These are phyloP conservation scores for Rhyacophila brunnea DNA, from an alignment of 1,140 invertebrate genomes.

Conservation along the genomic window DNA sequence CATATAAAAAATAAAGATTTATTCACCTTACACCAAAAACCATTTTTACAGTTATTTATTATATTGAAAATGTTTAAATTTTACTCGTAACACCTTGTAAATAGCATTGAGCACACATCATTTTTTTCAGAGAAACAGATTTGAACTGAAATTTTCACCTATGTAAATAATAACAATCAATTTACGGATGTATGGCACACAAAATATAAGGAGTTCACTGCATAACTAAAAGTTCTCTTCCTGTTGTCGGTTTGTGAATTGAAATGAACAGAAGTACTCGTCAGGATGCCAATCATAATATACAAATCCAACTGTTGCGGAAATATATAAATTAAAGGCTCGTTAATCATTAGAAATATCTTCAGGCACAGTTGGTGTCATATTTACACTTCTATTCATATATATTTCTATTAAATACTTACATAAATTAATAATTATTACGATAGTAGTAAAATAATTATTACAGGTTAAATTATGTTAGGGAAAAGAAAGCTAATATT, in stretches of 20 bases:
- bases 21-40: slow-evolving; percentile 35
- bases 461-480: background rate
- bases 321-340: background rate
- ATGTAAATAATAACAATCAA: slow-evolving; percentile 7
- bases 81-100: slow-evolving; percentile 10
- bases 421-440: slow-evolving; percentile 1
- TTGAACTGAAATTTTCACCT: slow-evolving; percentile 5
- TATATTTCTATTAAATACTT: slow-evolving; percentile 2
- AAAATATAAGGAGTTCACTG: slow-evolving; percentile 3
- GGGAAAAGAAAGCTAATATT: too few relatives aligned
- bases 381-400: slow-evolving; percentile 32
- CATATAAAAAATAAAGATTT: slow-evolving; percentile 35
- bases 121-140: slow-evolving; percentile 19
- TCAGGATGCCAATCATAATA: slow-evolving; percentile 3
- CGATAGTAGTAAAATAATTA: slow-evolving; percentile 10
- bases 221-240: background rate
- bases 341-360: slow-evolving; percentile 17
- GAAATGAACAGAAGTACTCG: background rate
- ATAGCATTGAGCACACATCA: slow-evolving; percentile 23
- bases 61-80: slow-evolving; percentile 19
- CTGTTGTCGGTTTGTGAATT: background rate
- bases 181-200: slow-evolving; percentile 18
- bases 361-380: slow-evolving; percentile 33
- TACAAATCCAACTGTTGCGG: background rate
- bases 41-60: slow-evolving; percentile 18